phyloP scores from a whole-genome alignment of 2,888 invertebrate genomes.

The Drosophila neoperkinsi region DNA sequence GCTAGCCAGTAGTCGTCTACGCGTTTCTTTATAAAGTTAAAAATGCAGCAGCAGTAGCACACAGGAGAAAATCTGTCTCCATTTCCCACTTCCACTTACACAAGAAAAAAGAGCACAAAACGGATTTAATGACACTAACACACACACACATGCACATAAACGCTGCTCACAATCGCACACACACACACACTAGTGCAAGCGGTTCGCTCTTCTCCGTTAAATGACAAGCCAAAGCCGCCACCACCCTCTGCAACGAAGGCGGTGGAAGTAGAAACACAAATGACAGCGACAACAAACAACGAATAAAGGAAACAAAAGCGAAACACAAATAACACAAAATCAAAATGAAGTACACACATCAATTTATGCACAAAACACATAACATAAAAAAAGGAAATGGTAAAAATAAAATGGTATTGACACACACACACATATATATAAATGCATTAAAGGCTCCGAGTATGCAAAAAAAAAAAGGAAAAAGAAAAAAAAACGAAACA shows the following conservation, averaged over 20 bases:
- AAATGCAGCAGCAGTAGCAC: slow-evolving; percentile 18
- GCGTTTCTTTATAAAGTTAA: slow-evolving; percentile 25
- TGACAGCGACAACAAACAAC: slow-evolving; percentile 68
- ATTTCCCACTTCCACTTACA: slow-evolving; percentile 47
- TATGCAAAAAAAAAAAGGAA: slow-evolving; percentile 21
- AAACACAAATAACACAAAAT: slow-evolving; percentile 70
- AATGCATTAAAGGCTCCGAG: slow-evolving; percentile 13
- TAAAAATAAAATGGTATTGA: background rate
- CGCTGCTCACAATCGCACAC: slow-evolving; percentile 35
- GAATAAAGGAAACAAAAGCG: slow-evolving; percentile 77
- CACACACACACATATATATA: slow-evolving; percentile 3
- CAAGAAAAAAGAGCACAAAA: slow-evolving; percentile 43
- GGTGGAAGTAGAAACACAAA: slow-evolving; percentile 50
- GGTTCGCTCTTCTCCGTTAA: slow-evolving; percentile 34
- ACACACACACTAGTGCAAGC: slow-evolving; percentile 19
- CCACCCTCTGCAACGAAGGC: slow-evolving; percentile 67
- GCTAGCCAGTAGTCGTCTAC: slow-evolving; percentile 8
- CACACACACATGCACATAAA: slow-evolving; percentile 17
- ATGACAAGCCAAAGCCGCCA: slow-evolving; percentile 58
- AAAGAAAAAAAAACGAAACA: slow-evolving; percentile 4
- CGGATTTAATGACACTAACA: slow-evolving; percentile 50
- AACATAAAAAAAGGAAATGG: slow-evolving; percentile 3
- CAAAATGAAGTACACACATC: slow-evolving; percentile 58
- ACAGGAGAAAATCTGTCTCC: slow-evolving; percentile 50
- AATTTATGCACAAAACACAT: slow-evolving; percentile 14